Evolutionary conservation across 2,888 invertebrate species (phyloP).

Genomic region (Orgyia antiqua): DNA sequence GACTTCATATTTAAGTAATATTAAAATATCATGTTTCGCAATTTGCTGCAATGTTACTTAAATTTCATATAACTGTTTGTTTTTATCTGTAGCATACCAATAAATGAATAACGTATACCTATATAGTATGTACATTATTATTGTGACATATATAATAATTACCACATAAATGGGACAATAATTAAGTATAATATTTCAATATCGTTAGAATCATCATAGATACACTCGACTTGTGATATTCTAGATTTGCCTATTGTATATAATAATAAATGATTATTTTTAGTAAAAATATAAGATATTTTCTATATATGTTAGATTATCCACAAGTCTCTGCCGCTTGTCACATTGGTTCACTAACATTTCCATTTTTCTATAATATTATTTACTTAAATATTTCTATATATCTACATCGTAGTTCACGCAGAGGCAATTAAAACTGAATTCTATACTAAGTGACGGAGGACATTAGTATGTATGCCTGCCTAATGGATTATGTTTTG

Average conservation of each 20-base stretch:
- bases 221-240: constrained; percentile 27
- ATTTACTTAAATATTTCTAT: no score
- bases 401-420: background rate
- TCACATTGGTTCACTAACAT: no score
- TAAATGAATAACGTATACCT: no score
- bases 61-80: constrained; percentile 12
- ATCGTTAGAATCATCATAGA: constrained; percentile 8
- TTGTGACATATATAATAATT: no score
- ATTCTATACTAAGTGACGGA: background rate
- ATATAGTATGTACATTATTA: background rate
- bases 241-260: constrained; percentile 28
- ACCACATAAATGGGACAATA: no score
- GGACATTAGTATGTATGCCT: background rate
- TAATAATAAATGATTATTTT: constrained; percentile 23
- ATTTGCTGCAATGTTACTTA: constrained; percentile 27
- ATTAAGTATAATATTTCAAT: no score
- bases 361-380: no score
- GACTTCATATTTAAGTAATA: constrained; percentile 31
- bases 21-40: constrained; percentile 21
- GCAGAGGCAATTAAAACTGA: background rate
- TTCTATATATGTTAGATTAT: no score
- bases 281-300: constrained; percentile 15
- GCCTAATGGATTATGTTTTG: constrained; percentile 19
- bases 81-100: constrained; percentile 8
- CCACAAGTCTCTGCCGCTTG: no score